Conservation (phyloP, 2,113 vertebrate species). For the Etheostoma spectabile region DNA sequence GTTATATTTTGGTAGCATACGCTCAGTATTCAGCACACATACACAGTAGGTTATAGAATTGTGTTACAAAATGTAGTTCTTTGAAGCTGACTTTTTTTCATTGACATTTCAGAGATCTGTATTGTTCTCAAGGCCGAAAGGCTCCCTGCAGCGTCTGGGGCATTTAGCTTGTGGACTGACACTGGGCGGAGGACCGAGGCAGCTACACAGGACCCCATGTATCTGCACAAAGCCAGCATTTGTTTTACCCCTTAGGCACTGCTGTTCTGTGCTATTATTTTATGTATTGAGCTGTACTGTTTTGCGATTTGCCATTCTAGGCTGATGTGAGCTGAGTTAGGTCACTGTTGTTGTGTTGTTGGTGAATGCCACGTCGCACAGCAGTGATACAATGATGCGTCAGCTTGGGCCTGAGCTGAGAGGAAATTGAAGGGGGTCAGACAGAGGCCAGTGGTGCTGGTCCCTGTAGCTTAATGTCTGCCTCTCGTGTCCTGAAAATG, state of each 20-base stretch:
- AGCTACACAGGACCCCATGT: conserved; percentile 13
- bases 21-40: background rate
- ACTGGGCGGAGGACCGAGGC: conserved; percentile 33
- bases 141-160: conserved; percentile 29
- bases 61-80: conserved; percentile 9
- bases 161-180: conserved; percentile 52
- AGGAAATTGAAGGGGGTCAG: conserved; percentile 55
- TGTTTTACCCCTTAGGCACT: conserved; percentile 22
- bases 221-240: conserved; percentile 42
- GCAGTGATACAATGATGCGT: conserved; percentile 7
- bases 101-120: conserved; percentile 50
- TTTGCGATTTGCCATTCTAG: background rate
- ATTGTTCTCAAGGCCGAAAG: conserved; percentile 45
- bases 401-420: conserved; percentile 29
- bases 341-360: conserved; percentile 6
- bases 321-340: conserved; percentile 10
- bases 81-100: conserved; percentile 43
- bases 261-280: conserved; percentile 14
- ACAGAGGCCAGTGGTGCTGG: conserved; percentile 60
- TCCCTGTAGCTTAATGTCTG: conserved; percentile 62
- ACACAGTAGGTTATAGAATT: background rate
- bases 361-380: conserved; percentile 2
- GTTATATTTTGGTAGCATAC: background rate
- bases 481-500: conserved; percentile 49
- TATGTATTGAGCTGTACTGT: conserved; percentile 3